These are phyloP conservation scores for Sylvietta virens DNA, from an alignment of 2,113 vertebrate species.

Conservation along the genomic window DNA sequence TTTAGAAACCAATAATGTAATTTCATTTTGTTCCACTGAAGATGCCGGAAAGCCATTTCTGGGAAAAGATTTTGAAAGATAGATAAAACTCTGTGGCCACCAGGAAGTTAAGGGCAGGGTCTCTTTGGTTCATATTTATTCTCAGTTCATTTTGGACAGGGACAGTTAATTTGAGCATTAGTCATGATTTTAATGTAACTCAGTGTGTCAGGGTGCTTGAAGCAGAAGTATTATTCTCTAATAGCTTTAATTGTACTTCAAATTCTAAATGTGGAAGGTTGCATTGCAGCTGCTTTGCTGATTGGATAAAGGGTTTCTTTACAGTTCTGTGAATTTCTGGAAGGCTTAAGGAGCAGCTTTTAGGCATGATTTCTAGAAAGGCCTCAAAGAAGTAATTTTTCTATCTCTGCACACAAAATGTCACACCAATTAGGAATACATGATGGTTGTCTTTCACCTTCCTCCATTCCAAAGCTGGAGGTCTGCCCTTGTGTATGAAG, in stretches of 20 bases:
- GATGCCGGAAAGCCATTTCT: neutral
- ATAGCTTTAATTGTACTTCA: neutral
- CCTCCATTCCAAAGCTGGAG: neutral
- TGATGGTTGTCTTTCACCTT: neutral
- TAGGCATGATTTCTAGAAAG: neutral
- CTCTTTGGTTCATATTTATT: neutral
- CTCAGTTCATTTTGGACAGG: neutral
- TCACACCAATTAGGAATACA: neutral
- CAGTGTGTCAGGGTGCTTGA: neutral
- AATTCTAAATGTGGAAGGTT: neutral
- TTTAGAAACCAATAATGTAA: neutral
- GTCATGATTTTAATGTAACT: neutral
- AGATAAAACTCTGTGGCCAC: neutral
- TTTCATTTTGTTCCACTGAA: neutral
- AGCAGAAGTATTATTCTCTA: neutral
- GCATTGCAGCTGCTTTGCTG: neutral
- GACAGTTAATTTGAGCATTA: neutral
- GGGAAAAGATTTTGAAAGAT: neutral
- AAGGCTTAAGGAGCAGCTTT: neutral
- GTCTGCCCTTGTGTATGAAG: neutral
- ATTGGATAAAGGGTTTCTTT: neutral
- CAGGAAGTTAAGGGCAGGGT: neutral
- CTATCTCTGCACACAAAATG: neutral
- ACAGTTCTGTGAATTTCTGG: neutral
- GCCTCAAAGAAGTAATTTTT: neutral